Evolutionary conservation across 2,888 invertebrate species (phyloP).

Genomic region (Reticulitermes lucifugus): DNA sequence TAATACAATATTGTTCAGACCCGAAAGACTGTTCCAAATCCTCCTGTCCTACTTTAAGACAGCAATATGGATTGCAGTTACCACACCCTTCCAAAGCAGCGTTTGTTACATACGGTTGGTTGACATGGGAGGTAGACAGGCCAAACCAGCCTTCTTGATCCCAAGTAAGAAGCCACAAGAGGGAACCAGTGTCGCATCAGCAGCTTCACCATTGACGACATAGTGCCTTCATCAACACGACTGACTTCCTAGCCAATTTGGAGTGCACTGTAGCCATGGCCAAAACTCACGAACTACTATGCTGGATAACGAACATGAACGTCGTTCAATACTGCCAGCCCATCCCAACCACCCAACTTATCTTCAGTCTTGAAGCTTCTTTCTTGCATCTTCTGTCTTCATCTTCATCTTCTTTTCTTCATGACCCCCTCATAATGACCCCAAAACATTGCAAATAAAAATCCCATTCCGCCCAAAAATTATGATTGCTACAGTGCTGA

Average conservation of each 20-base stretch:
- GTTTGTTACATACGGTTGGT: constrained; percentile 48
- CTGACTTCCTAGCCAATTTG: constrained; percentile 38
- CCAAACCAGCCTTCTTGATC: constrained; percentile 44
- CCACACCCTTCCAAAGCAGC: constrained; percentile 41
- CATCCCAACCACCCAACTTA: constrained; percentile 36
- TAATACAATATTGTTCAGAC: neutral
- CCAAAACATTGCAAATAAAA: constrained; percentile 20
- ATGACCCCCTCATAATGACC: constrained; percentile 56
- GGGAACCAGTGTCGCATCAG: constrained; percentile 18
- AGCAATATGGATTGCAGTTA: constrained; percentile 23
- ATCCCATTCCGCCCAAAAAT: constrained; percentile 20
- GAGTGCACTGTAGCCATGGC: constrained; percentile 44
- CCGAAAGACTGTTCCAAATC: neutral
- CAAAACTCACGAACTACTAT: constrained; percentile 8
- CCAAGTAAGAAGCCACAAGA: constrained; percentile 46
- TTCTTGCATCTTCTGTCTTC: constrained; percentile 65
- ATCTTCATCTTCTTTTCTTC: constrained; percentile 62
- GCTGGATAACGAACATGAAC: constrained; percentile 16
- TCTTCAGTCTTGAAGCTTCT: constrained; percentile 63
- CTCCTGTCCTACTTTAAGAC: neutral
- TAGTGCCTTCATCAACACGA: constrained; percentile 30
- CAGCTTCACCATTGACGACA: constrained; percentile 40
- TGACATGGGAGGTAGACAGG: constrained; percentile 43
- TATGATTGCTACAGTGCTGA: constrained; percentile 18
- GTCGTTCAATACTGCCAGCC: constrained; percentile 32